These are phyloP conservation scores for Nyctibius bracteatus DNA, from an alignment of 2,113 vertebrate species.

Conservation along the genomic window DNA sequence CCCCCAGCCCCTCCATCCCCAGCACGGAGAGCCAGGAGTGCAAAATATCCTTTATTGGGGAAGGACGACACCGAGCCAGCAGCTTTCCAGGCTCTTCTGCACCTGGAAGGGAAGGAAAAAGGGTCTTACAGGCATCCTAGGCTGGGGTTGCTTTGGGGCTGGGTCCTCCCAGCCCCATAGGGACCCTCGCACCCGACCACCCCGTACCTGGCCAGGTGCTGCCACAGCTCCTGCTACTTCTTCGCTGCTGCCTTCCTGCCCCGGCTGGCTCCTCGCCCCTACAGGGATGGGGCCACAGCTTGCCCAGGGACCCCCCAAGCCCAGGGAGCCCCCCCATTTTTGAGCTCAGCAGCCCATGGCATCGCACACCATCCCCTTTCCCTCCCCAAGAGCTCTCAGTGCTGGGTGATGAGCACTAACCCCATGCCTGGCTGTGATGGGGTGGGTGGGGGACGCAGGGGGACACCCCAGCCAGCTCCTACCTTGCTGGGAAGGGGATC, in stretches of 20 bases:
- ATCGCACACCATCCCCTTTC: accelerated
- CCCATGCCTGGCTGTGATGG: accelerated
- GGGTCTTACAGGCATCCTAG: accelerated
- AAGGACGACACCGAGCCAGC: accelerated
- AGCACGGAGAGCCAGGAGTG: neutral
- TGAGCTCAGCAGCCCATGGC: accelerated
- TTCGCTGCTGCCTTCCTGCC: neutral
- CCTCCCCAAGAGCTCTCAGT: neutral
- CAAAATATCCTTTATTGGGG: neutral
- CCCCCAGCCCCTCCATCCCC: neutral
- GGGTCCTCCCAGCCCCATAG: accelerated
- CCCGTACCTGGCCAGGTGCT: neutral
- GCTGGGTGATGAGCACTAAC: accelerated
- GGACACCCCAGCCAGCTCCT: neutral
- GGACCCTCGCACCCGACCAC: accelerated
- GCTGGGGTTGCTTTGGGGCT: neutral
- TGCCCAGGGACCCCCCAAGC: neutral
- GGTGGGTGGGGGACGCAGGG: accelerated
- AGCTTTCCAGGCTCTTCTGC: neutral
- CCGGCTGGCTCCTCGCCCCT: neutral
- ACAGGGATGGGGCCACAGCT: accelerated
- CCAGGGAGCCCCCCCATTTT: neutral
- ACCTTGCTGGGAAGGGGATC: neutral
- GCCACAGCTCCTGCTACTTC: neutral
- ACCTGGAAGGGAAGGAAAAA: neutral